phyloP scores from a whole-genome alignment of 2,797 vertebrate species.

The Babyrousa celebensis region DNA sequence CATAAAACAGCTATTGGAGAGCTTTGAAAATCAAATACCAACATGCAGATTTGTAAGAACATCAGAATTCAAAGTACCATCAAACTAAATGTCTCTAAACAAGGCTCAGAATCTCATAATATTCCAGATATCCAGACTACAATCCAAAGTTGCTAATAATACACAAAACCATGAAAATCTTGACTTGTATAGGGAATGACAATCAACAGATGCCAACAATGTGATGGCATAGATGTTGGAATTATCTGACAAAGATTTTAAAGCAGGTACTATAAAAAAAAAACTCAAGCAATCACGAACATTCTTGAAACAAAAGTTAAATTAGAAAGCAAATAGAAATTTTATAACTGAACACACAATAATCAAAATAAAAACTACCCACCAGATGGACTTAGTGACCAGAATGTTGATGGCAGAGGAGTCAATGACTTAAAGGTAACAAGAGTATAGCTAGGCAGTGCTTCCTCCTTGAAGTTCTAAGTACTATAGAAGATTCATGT shows the following conservation, averaged over 20 bases:
- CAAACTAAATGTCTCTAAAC: conserved; percentile 28
- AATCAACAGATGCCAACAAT: neutral
- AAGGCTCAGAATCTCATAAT: neutral
- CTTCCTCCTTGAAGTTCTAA: neutral
- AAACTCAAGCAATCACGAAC: conserved; percentile 57
- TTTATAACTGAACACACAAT: conserved; percentile 64
- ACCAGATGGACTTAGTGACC: neutral
- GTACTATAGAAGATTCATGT: neutral
- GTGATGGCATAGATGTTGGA: conserved; percentile 22
- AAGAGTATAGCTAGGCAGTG: neutral
- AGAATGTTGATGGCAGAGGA: conserved; percentile 26
- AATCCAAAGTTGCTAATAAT: conserved; percentile 28
- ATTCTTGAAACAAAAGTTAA: conserved; percentile 62
- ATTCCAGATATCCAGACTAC: conserved; percentile 34
- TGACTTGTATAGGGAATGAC: neutral
- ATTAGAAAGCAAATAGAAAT: conserved; percentile 61
- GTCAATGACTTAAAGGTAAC: neutral
- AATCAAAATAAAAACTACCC: conserved; percentile 11
- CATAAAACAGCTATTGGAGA: neutral
- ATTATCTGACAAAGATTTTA: conserved; percentile 38
- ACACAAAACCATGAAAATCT: conserved; percentile 26
- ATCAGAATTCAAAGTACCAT: conserved; percentile 52
- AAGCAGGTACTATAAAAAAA: conserved; percentile 73
- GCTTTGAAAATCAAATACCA: conserved; percentile 68
- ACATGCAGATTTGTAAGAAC: neutral